Evolutionary conservation across 1,140 invertebrate genomes (phyloP), one percentile per base, ranked within the genome.

Genomic region (Neotoxoptera formosana): DNA sequence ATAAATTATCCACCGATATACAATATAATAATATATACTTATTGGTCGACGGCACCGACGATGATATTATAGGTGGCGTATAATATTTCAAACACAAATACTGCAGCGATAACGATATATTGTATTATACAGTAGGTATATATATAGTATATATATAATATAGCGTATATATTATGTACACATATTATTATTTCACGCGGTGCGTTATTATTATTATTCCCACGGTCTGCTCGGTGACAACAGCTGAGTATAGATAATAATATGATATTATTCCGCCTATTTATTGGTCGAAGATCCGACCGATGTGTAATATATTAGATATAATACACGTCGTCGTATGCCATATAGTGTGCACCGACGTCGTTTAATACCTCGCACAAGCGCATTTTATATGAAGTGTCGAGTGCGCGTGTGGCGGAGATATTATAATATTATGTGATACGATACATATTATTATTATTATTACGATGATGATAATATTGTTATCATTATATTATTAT

Each of bases 81-180:
- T 41, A 84, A 84, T 84, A 84, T 41, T 41, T 41, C 36, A 30
- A 41, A 84, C 9, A 25, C 36, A 84, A 41, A 45, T 11, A 84
- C 83, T 84, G 83, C n/a, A n/a, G n/a, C 41, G 41, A 84, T 84
- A 84, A 84, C 36, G 23, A 84, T 84, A 84, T 25, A 36, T 84
- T 25, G 23, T 84, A 21, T n/a, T n/a, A n/a, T n/a, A n/a, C n/a
- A n/a, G n/a, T n/a, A n/a, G n/a, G n/a, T n/a, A n/a, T n/a, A n/a
- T n/a, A n/a, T n/a, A n/a, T n/a, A n/a, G n/a, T n/a, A 45, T 23
- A 1, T 41, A 45, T 25, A 84, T 41, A 20, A 7, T 81, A 36
- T 83, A 7, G 51, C 4, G 20, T 41, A 41, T 41, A 41, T 41
- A 53, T 53, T 53, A 53, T 53, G 51, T 53, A 23, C 51, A 53